Conservation (phyloP, 2,888 invertebrate species). For the Eupsilia transversa region DNA sequence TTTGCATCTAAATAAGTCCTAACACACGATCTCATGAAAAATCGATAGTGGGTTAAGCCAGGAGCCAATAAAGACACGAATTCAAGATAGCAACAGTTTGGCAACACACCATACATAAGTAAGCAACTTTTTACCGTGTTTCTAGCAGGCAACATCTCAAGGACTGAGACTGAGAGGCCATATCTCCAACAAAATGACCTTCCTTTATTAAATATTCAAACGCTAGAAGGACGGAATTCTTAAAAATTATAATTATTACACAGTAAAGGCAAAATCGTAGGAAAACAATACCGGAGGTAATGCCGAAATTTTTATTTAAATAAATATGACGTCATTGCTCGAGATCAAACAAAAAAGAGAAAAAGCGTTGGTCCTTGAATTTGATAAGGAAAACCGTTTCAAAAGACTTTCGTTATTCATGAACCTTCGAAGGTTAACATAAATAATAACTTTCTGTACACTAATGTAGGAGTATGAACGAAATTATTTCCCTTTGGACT, state of each 20-base stretch:
- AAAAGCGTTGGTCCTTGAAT: conserved; percentile 39
- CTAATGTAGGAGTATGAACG: conserved; percentile 29
- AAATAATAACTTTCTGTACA: conserved; percentile 45
- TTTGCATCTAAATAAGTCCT: conserved; percentile 40
- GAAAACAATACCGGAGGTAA: conserved; percentile 53
- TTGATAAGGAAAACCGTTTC: conserved; percentile 53
- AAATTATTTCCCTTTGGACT: conserved; percentile 22
- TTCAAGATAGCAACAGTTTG: conserved; percentile 55
- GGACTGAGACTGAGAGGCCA: conserved; percentile 51
- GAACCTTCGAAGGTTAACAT: conserved; percentile 28
- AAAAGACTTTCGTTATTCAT: conserved; percentile 57
- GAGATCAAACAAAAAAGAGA: conserved; percentile 58
- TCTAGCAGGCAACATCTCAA: conserved; percentile 66
- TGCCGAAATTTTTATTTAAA: conserved; percentile 47
- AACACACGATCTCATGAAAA: conserved; percentile 36
- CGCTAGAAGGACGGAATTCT: conserved; percentile 65
- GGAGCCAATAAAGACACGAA: conserved; percentile 54
- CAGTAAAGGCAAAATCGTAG: conserved; percentile 58
- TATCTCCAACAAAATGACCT: conserved; percentile 72
- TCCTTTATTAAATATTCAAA: conserved; percentile 74
- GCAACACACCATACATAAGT: conserved; percentile 68
- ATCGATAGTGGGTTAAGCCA: conserved; percentile 39
- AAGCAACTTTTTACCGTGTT: conserved; percentile 67
- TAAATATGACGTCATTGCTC: conserved; percentile 48
- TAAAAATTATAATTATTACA: conserved; percentile 70